Evolutionary conservation across 2,113 vertebrate species (phyloP), one percentile per base, ranked within the genome.

Genomic region (Ranitomeya imitator): DNA sequence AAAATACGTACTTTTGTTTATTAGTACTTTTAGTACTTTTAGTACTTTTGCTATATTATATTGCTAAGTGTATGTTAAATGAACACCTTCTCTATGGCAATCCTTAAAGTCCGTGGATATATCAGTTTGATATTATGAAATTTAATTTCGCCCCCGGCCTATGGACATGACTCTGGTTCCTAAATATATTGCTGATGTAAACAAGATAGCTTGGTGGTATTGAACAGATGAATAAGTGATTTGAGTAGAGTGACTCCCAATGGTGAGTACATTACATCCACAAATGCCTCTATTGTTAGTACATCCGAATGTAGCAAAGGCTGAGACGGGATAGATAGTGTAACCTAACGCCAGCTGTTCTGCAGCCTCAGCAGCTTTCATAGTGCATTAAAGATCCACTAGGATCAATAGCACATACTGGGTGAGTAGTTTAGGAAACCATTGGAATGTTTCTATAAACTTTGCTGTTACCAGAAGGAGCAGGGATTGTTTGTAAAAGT

Each of bases 341-440:
- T 88, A 88, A 88, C 67, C 86, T 63, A 83, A 88, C 45, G 54
- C 86, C 86, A 88, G 67, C 86, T 83, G 67, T 88, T 88, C 86
- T 88, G 86, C 86, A 71, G 60, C 52, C 67, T 88, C 86, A 88
- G 86, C 86, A 88, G 67, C 65, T 79, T 88, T 88, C 79, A 63
- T 57, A 67, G 86, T 88, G 79, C 86, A 88, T 88, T 88, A 88
- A 88, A 83, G 74, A 83, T 73, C 67, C 31, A 18, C 61, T 76
- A 88, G 86, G 69, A 88, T 88, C 86, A 88, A 88, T 88, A 88
- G 65, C 67, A 54, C 37, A 76, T 83, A 69, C 86, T 63, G 80
- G 86, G 69, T 37, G 19, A 88, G 79, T 81, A 51, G 26, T 88
- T 74, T 82, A 83, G 67, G 86, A 83, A 76, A 10, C 67, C 23